phyloP scores from a whole-genome alignment of 2,113 vertebrate species.

The Hemiprocne comata region DNA sequence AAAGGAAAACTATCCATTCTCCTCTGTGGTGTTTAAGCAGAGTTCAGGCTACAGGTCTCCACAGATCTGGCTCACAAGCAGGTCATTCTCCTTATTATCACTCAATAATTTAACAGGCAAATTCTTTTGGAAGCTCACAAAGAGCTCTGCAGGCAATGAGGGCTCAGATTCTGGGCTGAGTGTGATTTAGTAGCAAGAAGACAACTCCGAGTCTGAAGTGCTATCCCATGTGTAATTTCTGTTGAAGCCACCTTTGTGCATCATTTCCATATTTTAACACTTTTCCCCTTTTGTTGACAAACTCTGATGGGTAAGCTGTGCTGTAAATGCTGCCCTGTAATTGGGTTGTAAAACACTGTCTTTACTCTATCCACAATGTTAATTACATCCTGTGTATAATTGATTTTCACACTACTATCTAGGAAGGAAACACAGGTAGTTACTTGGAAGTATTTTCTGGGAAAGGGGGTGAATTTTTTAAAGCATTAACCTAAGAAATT shows the following conservation, averaged over 20 bases:
- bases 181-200: background rate
- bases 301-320: constrained; percentile 35
- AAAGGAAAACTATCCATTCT: background rate
- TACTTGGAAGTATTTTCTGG: background rate
- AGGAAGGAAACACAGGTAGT: constrained; percentile 19
- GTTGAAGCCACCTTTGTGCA: constrained; percentile 13
- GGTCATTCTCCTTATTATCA: background rate
- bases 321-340: constrained; percentile 48
- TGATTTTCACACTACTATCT: constrained; percentile 53
- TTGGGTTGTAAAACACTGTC: constrained; percentile 55
- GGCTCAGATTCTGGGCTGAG: background rate
- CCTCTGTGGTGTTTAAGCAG: background rate
- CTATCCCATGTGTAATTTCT: background rate
- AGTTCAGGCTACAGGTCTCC: background rate
- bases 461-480: background rate
- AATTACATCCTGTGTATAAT: constrained; percentile 61
- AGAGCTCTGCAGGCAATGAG: background rate
- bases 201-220: background rate
- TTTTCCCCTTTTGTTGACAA: constrained; percentile 53
- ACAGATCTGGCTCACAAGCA: background rate
- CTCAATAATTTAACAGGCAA: background rate
- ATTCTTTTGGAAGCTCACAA: background rate
- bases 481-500: background rate
- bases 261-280: constrained; percentile 50
- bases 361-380: constrained; percentile 32